Conservation (phyloP, 2,797 vertebrate genomes). For the Steatocranus sp. region DNA sequence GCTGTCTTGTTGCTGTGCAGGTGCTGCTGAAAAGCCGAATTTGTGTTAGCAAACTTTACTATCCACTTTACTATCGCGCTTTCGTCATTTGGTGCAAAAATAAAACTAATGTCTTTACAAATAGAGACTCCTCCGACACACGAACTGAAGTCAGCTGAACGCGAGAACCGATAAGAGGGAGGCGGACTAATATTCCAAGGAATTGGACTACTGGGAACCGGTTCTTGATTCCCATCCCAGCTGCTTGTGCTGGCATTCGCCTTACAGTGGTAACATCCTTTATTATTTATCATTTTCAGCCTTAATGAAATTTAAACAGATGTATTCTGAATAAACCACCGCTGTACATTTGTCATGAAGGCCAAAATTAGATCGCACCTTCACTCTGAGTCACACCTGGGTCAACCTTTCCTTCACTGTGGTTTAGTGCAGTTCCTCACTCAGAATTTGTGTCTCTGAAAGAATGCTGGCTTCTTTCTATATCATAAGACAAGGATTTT, state of each 20-base stretch:
- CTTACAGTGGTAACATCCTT: not conserved
- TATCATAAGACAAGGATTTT: not conserved
- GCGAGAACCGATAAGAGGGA: not conserved
- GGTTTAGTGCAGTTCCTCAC: not conserved
- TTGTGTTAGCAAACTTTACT: not conserved
- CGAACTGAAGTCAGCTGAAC: not conserved
- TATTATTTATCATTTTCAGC: not conserved
- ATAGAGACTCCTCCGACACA: not conserved
- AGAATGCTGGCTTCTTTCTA: not conserved
- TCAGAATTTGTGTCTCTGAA: not conserved
- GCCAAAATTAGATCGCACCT: not conserved
- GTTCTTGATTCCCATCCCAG: not conserved
- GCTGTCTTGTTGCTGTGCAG: rapidly evolving
- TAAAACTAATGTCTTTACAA: not conserved
- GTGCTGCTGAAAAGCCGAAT: not conserved
- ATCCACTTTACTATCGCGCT: not conserved
- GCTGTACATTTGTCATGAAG: not conserved
- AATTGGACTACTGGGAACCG: not conserved
- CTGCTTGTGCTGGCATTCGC: not conserved
- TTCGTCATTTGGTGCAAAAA: not conserved
- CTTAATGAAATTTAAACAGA: not conserved
- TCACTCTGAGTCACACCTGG: not conserved
- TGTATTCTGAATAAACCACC: not conserved
- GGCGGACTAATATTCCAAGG: not conserved
- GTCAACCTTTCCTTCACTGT: not conserved